Percentiles rank a stretch among this genome's conserved stretches.
Conservation (phyloP, 2,888 invertebrate species). For the Onchidella celtica region DNA sequence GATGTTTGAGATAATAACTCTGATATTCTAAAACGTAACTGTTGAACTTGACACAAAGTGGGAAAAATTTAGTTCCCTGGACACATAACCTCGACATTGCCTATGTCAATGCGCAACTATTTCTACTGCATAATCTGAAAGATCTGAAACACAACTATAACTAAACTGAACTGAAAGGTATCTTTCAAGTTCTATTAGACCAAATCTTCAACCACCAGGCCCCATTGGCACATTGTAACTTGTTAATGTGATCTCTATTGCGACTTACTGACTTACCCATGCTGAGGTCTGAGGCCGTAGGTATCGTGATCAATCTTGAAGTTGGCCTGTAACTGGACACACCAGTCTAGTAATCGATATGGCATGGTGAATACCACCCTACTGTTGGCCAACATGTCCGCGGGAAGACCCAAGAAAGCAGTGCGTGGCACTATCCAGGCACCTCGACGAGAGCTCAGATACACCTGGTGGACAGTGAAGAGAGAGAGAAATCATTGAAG, state of each 20-base stretch:
- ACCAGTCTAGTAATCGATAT: slow-evolving; percentile 65
- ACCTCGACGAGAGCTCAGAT: slow-evolving; percentile 81
- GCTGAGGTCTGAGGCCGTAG: slow-evolving; percentile 71
- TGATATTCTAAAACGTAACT: too few species aligned
- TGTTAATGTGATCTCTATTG: background rate
- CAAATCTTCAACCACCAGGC: background rate
- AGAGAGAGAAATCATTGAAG: too few species aligned
- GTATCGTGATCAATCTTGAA: slow-evolving; percentile 72
- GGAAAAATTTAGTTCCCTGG: too few species aligned
- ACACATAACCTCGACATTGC: too few species aligned
- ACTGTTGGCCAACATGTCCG: slow-evolving; percentile 77
- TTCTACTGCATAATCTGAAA: too few species aligned
- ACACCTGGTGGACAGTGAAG: slow-evolving; percentile 75
- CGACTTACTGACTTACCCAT: slow-evolving; percentile 66
- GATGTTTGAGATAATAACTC: too few species aligned
- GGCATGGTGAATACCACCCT: slow-evolving; percentile 72
- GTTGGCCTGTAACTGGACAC: slow-evolving; percentile 76
- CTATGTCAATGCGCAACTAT: too few species aligned
- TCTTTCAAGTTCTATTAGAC: background rate
- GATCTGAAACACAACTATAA: background rate
- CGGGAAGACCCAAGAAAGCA: slow-evolving; percentile 79
- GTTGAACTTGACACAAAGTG: too few species aligned
- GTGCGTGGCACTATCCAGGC: slow-evolving; percentile 81
- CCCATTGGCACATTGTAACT: background rate
- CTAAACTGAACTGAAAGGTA: background rate